Base-by-base conservation (phyloP, 2,113 vertebrate species). In the Anser cygnoides region DNA sequence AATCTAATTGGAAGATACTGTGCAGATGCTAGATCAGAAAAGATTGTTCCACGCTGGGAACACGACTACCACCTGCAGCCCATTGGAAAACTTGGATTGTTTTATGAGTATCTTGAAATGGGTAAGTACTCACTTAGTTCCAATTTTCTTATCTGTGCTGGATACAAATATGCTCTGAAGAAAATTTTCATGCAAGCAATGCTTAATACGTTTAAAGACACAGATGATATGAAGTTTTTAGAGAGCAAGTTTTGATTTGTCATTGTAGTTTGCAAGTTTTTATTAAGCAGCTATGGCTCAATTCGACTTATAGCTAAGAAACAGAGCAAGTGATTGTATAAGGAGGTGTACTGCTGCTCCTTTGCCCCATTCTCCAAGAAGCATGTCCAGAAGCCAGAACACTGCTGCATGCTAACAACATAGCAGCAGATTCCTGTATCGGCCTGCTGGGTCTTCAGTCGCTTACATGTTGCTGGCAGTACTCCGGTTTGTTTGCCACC, bases 71-170 rank as follows among this genome's bases (percentile, higher is more conserved):
- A 97, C 52, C 98, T 99, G 22, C 99, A 99, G 89, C 91, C 98
- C 28, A 70, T 98, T 62, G 97, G 98, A 72, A 98, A 98, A 94
- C 97, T 99, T 50, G 99, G 99, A 65, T 96, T 99, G 21, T 99
- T 99, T 96, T 98, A 99, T 92, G 99, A 99, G 78, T 99, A 99
- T 61, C 98, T 99, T 63, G 99, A 99, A 97, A 99, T 99, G 99
- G 99, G 99, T 99, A 97, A 98, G 98, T 95, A 31, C 50, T 29
- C 17, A 5, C 94, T 75, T 39, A 46, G 16, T 93, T 90, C 8
- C 4, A 57, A 55, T 68, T 96, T 9, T 9, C 4, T 20, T 81
- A 8, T 70, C 26, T 25, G 55, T 85, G 41, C 76, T 91, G 28
- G 65, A 68, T 70, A 20, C 33, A 84, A 67, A 28, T 17, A 41